A percentile compares a stretch with the other conserved stretches of the same genome.
Evolutionary conservation across 35 echinoderm and acorn worm species (phyloP).

Genomic region (Amphiura filiformis): DNA sequence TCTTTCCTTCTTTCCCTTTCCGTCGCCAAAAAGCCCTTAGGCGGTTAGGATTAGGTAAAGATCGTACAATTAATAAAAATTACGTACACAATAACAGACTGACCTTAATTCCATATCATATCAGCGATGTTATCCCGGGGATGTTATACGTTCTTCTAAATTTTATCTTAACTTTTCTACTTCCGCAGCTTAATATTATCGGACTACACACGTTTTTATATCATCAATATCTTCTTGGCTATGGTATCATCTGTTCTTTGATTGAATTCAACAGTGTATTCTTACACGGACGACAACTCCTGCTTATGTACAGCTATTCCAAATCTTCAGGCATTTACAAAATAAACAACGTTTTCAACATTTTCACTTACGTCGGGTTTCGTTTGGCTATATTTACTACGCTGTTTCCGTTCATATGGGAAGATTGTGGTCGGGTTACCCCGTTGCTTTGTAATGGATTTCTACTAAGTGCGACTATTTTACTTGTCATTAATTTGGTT

Average conservation of each 20-base stretch:
- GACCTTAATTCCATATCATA: too few species aligned
- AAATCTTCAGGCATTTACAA: conserved; percentile 38
- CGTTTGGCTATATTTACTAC: not conserved
- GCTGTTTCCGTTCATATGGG: not conserved
- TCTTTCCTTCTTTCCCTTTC: too few species aligned
- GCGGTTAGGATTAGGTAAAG: too few species aligned
- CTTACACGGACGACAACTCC: conserved; percentile 73
- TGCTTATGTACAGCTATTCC: conserved; percentile 54
- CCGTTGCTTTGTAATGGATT: not conserved
- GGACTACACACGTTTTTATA: not conserved
- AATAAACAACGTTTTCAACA: conserved; percentile 65
- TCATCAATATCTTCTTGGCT: conserved; percentile 4
- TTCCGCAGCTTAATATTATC: too few species aligned
- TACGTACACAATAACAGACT: too few species aligned
- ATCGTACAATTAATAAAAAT: too few species aligned
- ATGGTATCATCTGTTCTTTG: conserved; percentile 49
- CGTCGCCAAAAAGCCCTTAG: too few species aligned
- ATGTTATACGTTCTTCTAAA: too few species aligned
- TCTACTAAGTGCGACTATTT: not conserved
- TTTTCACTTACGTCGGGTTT: conserved; percentile 64
- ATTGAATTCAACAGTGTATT: conserved; percentile 89
- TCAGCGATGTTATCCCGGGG: too few species aligned
- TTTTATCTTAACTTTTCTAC: too few species aligned
- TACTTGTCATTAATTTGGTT: not conserved
- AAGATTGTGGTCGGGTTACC: not conserved